These are phyloP conservation scores for Lepetodrilus schrolli DNA, from an alignment of 2,888 invertebrate species.

Conservation along the genomic window DNA sequence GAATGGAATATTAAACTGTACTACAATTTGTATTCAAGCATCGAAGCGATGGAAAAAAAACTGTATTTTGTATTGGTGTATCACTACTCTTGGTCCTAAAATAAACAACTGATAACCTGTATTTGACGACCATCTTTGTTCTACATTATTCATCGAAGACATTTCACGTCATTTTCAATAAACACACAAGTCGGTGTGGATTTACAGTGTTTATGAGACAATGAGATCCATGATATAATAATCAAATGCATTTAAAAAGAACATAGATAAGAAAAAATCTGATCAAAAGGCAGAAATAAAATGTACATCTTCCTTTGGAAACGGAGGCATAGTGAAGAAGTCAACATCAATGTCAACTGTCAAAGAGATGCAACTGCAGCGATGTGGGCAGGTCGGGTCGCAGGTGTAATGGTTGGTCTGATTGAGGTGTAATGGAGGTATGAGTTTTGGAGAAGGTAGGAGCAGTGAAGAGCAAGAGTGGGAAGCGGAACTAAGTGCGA, in stretches of 20 bases:
- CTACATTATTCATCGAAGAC: too few species aligned
- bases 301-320: slow-evolving; percentile 34
- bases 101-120: too few species aligned
- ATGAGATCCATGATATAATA: slow-evolving; percentile 33
- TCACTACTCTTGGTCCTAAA: too few species aligned
- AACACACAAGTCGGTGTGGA: neutral
- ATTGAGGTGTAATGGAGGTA: neutral
- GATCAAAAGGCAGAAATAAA: slow-evolving; percentile 31
- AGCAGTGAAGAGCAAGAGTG: neutral
- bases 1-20: too few species aligned
- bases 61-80: too few species aligned
- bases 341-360: neutral
- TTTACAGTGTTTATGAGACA: slow-evolving; percentile 31
- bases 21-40: too few species aligned
- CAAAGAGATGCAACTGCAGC: slow-evolving; percentile 3
- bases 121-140: too few species aligned
- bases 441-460: neutral
- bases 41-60: too few species aligned
- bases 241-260: slow-evolving; percentile 31
- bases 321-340: slow-evolving; percentile 20
- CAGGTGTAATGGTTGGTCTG: neutral
- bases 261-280: slow-evolving; percentile 30
- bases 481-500: neutral
- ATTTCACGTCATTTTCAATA: too few species aligned
- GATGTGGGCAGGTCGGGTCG: neutral